Evolutionary conservation across 2,113 vertebrate species (phyloP), one percentile per base, ranked within the genome.

Genomic region (Marmota monax): DNA sequence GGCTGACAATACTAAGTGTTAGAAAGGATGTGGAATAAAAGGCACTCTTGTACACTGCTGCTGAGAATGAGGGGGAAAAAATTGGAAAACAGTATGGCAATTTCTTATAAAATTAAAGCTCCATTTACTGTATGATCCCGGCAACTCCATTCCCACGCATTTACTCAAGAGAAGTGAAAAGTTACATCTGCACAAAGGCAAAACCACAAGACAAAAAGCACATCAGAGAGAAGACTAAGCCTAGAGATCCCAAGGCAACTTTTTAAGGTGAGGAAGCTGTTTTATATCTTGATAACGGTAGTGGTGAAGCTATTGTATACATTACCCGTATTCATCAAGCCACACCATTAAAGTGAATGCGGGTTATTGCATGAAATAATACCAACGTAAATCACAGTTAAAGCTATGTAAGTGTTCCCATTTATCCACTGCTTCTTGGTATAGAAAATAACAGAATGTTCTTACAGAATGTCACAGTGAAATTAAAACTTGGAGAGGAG

Each of bases 61-160:
- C 0, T 20, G 23, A 32, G 9, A 69, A 84, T 61, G 20, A 32
- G 67, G 92, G 95, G 45, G 9, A 4, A 4, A 5, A 29, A 32
- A 73, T 58, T 34, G 70, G n/a, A 82, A 74, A 67, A 42, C 6
- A 34, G 9, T 27, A 42, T 5, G 29, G 48, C 1, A 27, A 39
- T 74, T 74, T 84, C 63, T 74, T 79, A 82, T 4, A 80, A 53
- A 67, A 84, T 65, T 84, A 90, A 80, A 90, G 32, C 20, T 10
- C 67, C 7, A 74, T 27, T 63, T 53, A 42, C 22, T 23, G 17
- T 18, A 22, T 0, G 2, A 78, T 16, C 27, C 45, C 45, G 56
- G 34, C 37, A 69, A 61, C 48, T 63, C 53, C 32, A 84, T 65
- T 53, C 6, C 34, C 45, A 58, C 22, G 37, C 32, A 87, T 27